Conservation (phyloP, 1,140 invertebrate species). For the Plutomurus gul region DNA sequence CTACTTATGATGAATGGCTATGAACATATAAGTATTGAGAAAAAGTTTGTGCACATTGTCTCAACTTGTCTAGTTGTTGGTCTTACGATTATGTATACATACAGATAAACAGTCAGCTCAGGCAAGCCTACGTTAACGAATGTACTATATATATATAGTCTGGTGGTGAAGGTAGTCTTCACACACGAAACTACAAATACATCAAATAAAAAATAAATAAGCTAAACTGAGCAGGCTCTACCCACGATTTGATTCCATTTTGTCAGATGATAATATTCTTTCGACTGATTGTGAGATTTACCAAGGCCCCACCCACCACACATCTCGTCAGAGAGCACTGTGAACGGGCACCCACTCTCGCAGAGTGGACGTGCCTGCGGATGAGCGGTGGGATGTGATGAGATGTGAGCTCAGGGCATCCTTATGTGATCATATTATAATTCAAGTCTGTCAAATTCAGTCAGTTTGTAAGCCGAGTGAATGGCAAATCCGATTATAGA, state of each 20-base stretch:
- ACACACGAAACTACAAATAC: background rate
- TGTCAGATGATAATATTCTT: slow-evolving; percentile 18
- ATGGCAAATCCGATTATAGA: slow-evolving; percentile 17
- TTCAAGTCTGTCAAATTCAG: slow-evolving; percentile 26
- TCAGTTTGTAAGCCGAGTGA: slow-evolving; percentile 4
- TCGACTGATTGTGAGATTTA: slow-evolving; percentile 20
- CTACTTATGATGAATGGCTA: slow-evolving; percentile 5
- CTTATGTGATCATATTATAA: slow-evolving; percentile 7
- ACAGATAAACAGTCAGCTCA: background rate
- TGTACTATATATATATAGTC: background rate
- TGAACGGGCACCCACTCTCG: background rate
- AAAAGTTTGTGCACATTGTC: slow-evolving; percentile 24
- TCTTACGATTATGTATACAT: slow-evolving; percentile 24
- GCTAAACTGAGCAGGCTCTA: slow-evolving; percentile 19
- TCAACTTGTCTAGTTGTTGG: slow-evolving; percentile 23
- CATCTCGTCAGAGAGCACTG: slow-evolving; percentile 1
- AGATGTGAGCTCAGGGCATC: slow-evolving; percentile 9
- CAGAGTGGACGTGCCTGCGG: background rate
- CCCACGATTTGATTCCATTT: slow-evolving; percentile 20
- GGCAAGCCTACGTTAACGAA: background rate
- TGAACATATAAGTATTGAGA: slow-evolving; percentile 17
- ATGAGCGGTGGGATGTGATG: slow-evolving; percentile 3
- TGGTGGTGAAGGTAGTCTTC: background rate
- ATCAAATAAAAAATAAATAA: background rate
- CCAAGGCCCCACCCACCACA: background rate